These are phyloP conservation scores for Avahi laniger DNA, from an alignment of 2,797 vertebrate species.

Conservation along the genomic window DNA sequence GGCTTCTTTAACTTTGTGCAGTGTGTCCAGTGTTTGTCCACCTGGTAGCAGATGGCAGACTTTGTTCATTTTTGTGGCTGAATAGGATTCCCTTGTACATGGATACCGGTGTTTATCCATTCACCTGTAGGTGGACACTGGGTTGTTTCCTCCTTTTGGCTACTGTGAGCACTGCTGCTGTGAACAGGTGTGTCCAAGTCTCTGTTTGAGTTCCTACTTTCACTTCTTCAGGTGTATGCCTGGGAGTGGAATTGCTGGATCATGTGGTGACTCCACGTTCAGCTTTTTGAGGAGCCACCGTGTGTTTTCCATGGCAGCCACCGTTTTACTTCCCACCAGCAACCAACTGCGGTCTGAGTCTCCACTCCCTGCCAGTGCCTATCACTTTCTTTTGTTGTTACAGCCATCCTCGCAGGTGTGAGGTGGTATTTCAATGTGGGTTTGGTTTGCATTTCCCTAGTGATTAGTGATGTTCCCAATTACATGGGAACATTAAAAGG, in stretches of 20 bases:
- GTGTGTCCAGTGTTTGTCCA: accelerated
- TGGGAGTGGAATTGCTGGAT: background rate
- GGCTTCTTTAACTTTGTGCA: background rate
- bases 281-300: background rate
- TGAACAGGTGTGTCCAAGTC: background rate
- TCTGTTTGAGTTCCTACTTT: background rate
- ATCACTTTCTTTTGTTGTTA: background rate
- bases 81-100: accelerated
- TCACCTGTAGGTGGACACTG: background rate
- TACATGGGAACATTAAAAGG: background rate
- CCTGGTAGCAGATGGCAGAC: too few species aligned
- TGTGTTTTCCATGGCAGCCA: background rate
- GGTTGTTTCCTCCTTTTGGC: background rate
- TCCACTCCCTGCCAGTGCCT: background rate
- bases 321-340: background rate
- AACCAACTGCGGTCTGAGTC: accelerated
- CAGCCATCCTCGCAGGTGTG: background rate
- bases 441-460: background rate
- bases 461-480: too few species aligned
- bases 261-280: background rate
- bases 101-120: background rate
- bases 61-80: background rate
- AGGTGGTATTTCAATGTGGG: background rate
- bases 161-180: background rate
- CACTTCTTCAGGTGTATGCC: background rate